A percentile compares a stretch with the other conserved stretches of the same genome.
These are phyloP conservation scores for Eugnorisma glareosa DNA, from an alignment of 2,888 invertebrate species.

Conservation along the genomic window DNA sequence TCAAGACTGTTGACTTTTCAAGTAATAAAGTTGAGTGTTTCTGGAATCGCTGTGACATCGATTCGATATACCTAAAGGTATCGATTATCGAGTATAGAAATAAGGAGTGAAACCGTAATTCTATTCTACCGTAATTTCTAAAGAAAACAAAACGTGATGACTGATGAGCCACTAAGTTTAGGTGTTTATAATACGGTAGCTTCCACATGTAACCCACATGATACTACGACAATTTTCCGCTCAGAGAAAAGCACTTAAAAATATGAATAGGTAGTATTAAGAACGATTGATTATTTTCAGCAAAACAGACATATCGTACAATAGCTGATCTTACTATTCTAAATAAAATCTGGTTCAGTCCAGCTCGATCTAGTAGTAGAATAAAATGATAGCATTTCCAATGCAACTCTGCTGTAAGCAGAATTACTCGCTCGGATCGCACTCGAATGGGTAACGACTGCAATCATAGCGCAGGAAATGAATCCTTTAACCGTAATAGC, in stretches of 20 bases:
- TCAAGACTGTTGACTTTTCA: slow-evolving; percentile 20
- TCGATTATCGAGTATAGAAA: neutral
- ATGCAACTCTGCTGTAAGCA: slow-evolving; percentile 7
- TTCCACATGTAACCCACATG: neutral
- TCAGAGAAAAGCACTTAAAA: neutral
- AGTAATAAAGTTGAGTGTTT: slow-evolving; percentile 57
- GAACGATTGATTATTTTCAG: slow-evolving; percentile 1
- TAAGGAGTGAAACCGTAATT: neutral
- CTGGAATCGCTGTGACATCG: slow-evolving; percentile 21
- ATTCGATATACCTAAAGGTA: slow-evolving; percentile 6
- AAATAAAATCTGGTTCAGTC: neutral
- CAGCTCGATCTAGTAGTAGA: neutral
- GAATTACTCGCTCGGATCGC: slow-evolving; percentile 21
- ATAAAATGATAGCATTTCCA: neutral
- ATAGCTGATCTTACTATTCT: neutral
- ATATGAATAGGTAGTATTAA: neutral
- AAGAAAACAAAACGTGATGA: neutral
- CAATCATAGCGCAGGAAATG: slow-evolving; percentile 46
- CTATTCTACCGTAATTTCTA: neutral
- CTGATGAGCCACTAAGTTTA: neutral
- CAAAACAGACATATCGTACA: neutral
- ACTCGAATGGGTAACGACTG: slow-evolving; percentile 25
- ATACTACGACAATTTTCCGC: slow-evolving; percentile 9
- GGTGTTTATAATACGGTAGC: neutral
- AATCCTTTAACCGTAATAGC: slow-evolving; percentile 15